Evolutionary conservation across 2,797 vertebrate species (phyloP), one percentile per base, ranked within the genome.

Genomic region (Pseudochromis fuscus): DNA sequence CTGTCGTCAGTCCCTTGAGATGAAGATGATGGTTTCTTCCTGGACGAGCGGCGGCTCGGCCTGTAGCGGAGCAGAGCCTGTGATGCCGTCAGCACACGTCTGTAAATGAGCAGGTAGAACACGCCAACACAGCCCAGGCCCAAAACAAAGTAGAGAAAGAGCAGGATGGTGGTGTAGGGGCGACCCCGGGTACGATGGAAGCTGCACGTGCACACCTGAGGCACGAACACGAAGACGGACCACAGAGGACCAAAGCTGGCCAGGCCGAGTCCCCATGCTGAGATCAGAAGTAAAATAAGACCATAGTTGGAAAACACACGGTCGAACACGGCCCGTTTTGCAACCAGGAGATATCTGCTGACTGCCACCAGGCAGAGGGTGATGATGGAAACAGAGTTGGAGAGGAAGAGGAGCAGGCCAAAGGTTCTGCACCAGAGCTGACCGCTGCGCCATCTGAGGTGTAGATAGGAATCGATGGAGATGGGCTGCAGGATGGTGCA

Each of bases 121-220:
- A 92, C 25, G 0, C 95, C 95, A 1, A 97, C 95, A 4, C 92
- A 95, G 42, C 92, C 91, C 56, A 97, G 92, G 3, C 96, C 95
- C 0, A 95, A 16, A 31, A 96, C 93, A 71, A 97, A 97, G 86
- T 95, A 96, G 79, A 95, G 53, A 53, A 93, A 94, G 51, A 96
- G 88, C 68, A 98, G 84, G 71, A 97, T 90, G 31, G 96, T 97
- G 88, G 88, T 92, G 79, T 96, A 97, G 5, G 95, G 96, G 2
- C 94, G 93, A 5, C 96, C 94, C 38, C 25, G 67, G 13, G 91
- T 90, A 2, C 95, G 94, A 72, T 98, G 92, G 84, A 98, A 97
- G 82, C 96, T 97, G 87, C 96, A 98, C 7, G 96, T 96, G 82
- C 96, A 97, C 40, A 97, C 96, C 30, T 95, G 88, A 0, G 94